These are phyloP conservation scores for Ctenoplectra terminalis DNA, from an alignment of 1,140 invertebrate species.

Conservation along the genomic window DNA sequence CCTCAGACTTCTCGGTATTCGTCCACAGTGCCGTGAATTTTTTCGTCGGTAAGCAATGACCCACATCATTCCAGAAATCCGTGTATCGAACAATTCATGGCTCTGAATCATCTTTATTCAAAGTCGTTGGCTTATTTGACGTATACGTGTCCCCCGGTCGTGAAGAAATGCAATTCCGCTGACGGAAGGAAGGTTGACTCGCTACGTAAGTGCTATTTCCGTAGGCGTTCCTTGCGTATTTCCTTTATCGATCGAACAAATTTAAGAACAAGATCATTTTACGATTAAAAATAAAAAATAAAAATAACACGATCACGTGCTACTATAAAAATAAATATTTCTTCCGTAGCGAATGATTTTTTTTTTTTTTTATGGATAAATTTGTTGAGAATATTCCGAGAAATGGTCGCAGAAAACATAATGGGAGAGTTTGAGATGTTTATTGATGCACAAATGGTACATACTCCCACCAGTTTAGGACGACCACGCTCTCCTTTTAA, in stretches of 20 bases:
- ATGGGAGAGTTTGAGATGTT: not conserved
- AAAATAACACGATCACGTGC: not conserved
- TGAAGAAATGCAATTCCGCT: slow-evolving; percentile 17
- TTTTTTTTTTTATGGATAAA: too few relatives aligned
- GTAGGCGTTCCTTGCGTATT: not conserved
- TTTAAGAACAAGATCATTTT: not conserved
- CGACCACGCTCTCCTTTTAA: slow-evolving; percentile 33
- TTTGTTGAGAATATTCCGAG: too few relatives aligned
- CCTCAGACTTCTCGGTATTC: not conserved
- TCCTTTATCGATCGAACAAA: not conserved
- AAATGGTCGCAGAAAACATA: not conserved
- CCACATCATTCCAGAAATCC: slow-evolving; percentile 13
- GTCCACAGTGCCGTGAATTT: not conserved
- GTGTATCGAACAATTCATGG: not conserved
- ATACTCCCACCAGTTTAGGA: slow-evolving; percentile 26
- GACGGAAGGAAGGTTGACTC: slow-evolving; percentile 10
- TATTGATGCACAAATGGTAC: slow-evolving; percentile 17
- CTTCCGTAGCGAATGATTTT: not conserved
- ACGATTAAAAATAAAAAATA: not conserved
- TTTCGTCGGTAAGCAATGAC: not conserved
- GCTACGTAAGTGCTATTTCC: slow-evolving; percentile 20
- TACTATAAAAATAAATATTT: not conserved
- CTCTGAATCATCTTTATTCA: slow-evolving; percentile 36
- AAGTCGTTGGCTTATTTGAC: not conserved
- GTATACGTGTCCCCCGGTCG: not conserved